phyloP scores from a whole-genome alignment of 1,140 invertebrate species.

The Brachionus asplanchnoidis region DNA sequence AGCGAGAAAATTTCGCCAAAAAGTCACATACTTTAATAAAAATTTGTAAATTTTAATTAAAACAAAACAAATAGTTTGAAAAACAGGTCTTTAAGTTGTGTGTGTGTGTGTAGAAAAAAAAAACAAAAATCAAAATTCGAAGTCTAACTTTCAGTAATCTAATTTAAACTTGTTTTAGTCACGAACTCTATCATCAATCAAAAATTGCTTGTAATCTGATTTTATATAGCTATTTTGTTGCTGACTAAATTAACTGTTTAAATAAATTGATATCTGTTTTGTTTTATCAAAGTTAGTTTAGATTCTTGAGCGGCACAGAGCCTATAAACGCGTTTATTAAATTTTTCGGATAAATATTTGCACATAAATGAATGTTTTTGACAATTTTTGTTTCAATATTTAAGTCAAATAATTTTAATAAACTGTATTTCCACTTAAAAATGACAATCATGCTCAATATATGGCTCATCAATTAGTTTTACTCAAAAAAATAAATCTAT shows the following conservation, averaged over 20 bases:
- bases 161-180: constrained; percentile 35
- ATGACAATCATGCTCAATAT: neutral
- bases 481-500: neutral
- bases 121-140: neutral
- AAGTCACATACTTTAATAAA: constrained; percentile 32
- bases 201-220: neutral
- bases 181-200: constrained; percentile 30
- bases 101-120: neutral
- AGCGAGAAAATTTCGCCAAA: neutral
- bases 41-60: constrained; percentile 31
- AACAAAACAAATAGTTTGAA: constrained; percentile 24
- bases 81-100: constrained; percentile 30
- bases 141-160: constrained; percentile 9
- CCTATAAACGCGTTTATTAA: neutral
- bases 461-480: neutral
- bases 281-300: neutral
- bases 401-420: neutral
- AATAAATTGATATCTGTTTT: neutral
- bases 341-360: neutral
- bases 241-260: constrained; percentile 20
- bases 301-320: neutral
- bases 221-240: neutral
- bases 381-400: neutral
- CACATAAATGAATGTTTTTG: neutral
- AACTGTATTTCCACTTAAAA: neutral